Evolutionary conservation across 2,113 vertebrate genomes (phyloP).

Genomic region (Synchiropus splendidus): DNA sequence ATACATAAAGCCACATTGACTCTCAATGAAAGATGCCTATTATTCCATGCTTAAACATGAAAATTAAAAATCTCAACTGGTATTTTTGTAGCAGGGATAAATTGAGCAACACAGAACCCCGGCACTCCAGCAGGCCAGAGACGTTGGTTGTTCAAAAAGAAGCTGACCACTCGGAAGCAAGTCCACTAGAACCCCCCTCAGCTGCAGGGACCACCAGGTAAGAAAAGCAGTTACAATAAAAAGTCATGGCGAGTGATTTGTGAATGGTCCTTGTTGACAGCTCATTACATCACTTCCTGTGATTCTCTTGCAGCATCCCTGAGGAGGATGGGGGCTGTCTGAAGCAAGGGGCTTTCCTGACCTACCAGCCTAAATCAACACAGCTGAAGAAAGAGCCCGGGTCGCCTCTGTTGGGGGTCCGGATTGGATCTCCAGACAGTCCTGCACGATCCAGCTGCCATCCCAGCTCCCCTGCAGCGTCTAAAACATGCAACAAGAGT

Average conservation of each 20-base stretch:
- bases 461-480: constrained; percentile 74
- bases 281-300: constrained; percentile 42
- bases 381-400: constrained; percentile 50
- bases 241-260: constrained; percentile 4
- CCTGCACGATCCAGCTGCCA: constrained; percentile 65
- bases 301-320: constrained; percentile 54
- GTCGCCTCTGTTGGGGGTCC: constrained; percentile 21
- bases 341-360: constrained; percentile 51
- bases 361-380: constrained; percentile 34
- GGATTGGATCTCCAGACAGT: constrained; percentile 55
- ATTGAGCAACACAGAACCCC: constrained; percentile 29
- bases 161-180: constrained; percentile 28
- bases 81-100: constrained; percentile 43
- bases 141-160: constrained; percentile 35
- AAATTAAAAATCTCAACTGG: too few relatives aligned
- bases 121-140: constrained; percentile 54
- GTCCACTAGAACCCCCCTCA: constrained; percentile 28
- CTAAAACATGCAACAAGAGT: constrained; percentile 65
- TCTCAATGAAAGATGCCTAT: too few relatives aligned
- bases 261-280: constrained; percentile 19
- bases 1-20: too few relatives aligned
- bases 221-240: constrained; percentile 1
- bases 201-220: constrained; percentile 47
- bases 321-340: constrained; percentile 27
- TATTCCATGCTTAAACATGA: too few relatives aligned